phyloP scores from a whole-genome alignment of 2,888 invertebrate species.

The Geotrupes spiniger region DNA sequence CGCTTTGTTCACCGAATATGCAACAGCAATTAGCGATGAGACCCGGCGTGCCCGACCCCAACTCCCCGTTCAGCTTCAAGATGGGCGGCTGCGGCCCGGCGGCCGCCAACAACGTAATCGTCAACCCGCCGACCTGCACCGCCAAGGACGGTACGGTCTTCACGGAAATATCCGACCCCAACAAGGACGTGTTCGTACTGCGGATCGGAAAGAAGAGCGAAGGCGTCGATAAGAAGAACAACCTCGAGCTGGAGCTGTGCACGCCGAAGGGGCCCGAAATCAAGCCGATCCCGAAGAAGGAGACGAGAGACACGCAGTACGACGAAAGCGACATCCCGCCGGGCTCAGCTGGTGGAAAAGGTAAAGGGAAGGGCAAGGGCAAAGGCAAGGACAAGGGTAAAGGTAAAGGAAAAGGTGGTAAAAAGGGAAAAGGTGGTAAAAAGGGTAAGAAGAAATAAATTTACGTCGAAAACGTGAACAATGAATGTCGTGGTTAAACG shows the following conservation, averaged over 20 bases:
- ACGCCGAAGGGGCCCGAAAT: slow-evolving; percentile 68
- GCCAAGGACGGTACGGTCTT: slow-evolving; percentile 57
- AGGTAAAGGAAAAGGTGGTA: slow-evolving; percentile 22
- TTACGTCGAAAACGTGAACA: slow-evolving; percentile 18
- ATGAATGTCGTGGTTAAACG: slow-evolving; percentile 2
- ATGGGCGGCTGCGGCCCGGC: slow-evolving; percentile 28
- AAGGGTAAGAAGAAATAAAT: slow-evolving; percentile 10
- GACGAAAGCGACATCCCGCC: slow-evolving; percentile 52
- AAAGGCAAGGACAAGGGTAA: slow-evolving; percentile 30
- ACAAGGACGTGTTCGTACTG: slow-evolving; percentile 69
- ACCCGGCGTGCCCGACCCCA: slow-evolving; percentile 35
- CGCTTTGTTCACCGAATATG: slow-evolving; percentile 11
- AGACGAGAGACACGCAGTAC: slow-evolving; percentile 66
- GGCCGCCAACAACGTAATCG: slow-evolving; percentile 39
- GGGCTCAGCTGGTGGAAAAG: slow-evolving; percentile 24
- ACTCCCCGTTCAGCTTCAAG: slow-evolving; percentile 39
- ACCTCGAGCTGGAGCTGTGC: slow-evolving; percentile 68
- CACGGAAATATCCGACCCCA: slow-evolving; percentile 61
- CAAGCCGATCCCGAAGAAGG: slow-evolving; percentile 58
- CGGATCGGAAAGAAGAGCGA: slow-evolving; percentile 74
- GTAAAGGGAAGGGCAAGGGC: slow-evolving; percentile 21
- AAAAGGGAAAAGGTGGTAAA: slow-evolving; percentile 18
- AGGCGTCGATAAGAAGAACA: slow-evolving; percentile 66
- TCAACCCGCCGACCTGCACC: slow-evolving; percentile 51
- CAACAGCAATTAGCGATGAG: slow-evolving; percentile 34